These are phyloP conservation scores for Girardinichthys multiradiatus DNA, from an alignment of 2,113 vertebrate species.

Conservation along the genomic window DNA sequence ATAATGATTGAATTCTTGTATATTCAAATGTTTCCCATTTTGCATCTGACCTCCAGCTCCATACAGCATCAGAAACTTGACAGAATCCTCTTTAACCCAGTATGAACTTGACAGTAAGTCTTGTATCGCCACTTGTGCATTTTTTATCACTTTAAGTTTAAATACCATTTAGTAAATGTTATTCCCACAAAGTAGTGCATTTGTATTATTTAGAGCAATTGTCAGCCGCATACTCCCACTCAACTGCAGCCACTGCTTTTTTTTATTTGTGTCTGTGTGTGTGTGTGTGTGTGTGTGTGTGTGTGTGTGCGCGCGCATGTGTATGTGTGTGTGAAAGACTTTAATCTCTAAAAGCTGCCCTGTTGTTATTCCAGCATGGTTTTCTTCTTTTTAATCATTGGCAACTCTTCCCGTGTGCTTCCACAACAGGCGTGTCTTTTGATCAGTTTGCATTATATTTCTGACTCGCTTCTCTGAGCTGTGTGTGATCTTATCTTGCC, in stretches of 20 bases:
- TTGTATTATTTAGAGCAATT: constrained; percentile 36
- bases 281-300: constrained; percentile 8
- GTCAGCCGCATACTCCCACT: constrained; percentile 37
- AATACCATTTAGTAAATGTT: constrained; percentile 21
- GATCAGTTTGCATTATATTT: constrained; percentile 44
- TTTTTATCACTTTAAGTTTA: constrained; percentile 29
- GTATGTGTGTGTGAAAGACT: no score
- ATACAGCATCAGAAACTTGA: constrained; percentile 92
- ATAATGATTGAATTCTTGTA: neutral
- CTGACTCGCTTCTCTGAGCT: constrained; percentile 17
- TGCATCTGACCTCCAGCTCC: constrained; percentile 76
- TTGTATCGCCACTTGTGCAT: constrained; percentile 3
- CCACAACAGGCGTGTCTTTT: constrained; percentile 48
- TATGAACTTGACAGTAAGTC: constrained; percentile 98
- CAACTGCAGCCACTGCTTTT: constrained; percentile 19
- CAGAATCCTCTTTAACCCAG: constrained; percentile 92
- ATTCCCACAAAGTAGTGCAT: constrained; percentile 26
- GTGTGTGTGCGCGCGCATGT: no score
- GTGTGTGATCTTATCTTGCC: constrained; percentile 47
- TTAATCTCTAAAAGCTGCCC: constrained; percentile 55
- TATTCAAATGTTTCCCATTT: neutral
- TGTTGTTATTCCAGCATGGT: constrained; percentile 47
- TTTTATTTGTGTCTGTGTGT: constrained; percentile 27
- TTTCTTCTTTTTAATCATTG: constrained; percentile 53
- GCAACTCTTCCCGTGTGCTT: constrained; percentile 51